A percentile compares a stretch with the other conserved stretches of the same genome.
Conservation (phyloP, 2,797 vertebrate species). For the Protosalanx chinensis region DNA sequence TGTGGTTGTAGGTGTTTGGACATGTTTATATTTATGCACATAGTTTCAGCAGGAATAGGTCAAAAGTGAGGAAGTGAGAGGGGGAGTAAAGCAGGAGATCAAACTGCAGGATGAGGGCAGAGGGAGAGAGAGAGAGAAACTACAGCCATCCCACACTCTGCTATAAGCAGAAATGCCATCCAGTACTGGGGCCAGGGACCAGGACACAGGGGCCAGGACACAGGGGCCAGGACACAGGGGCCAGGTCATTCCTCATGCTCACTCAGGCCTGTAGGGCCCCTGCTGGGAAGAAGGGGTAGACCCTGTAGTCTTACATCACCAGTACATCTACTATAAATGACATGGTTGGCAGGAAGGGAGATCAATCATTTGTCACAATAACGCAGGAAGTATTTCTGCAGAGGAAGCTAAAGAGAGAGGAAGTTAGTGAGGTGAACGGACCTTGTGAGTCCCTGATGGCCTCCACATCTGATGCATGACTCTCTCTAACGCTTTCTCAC, state of each 20-base stretch:
- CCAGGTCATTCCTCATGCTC: slow-evolving; percentile 60
- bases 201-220: too few species aligned
- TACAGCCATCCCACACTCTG: slow-evolving; percentile 69
- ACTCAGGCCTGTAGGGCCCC: slow-evolving; percentile 56
- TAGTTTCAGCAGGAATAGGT: slow-evolving; percentile 23
- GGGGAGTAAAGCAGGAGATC: background rate
- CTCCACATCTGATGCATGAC: background rate
- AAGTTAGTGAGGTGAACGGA: background rate
- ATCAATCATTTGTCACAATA: slow-evolving; percentile 55
- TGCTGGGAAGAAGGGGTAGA: slow-evolving; percentile 34
- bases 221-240: slow-evolving; percentile 9
- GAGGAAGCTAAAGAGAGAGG: background rate
- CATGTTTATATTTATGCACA: background rate
- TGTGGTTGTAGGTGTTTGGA: background rate
- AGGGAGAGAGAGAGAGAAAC: slow-evolving; percentile 43
- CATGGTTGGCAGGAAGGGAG: slow-evolving; percentile 36
- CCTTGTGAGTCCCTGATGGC: background rate
- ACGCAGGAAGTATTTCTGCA: slow-evolving; percentile 40
- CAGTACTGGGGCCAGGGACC: slow-evolving; percentile 51
- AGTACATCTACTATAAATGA: slow-evolving; percentile 41
- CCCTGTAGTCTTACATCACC: slow-evolving; percentile 49
- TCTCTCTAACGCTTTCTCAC: background rate
- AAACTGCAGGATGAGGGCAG: background rate
- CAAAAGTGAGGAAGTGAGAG: slow-evolving; percentile 18
- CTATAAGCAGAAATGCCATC: slow-evolving; percentile 58